Evolutionary conservation across 2,797 vertebrate species (phyloP).

Genomic region (Bovichtus variegatus): DNA sequence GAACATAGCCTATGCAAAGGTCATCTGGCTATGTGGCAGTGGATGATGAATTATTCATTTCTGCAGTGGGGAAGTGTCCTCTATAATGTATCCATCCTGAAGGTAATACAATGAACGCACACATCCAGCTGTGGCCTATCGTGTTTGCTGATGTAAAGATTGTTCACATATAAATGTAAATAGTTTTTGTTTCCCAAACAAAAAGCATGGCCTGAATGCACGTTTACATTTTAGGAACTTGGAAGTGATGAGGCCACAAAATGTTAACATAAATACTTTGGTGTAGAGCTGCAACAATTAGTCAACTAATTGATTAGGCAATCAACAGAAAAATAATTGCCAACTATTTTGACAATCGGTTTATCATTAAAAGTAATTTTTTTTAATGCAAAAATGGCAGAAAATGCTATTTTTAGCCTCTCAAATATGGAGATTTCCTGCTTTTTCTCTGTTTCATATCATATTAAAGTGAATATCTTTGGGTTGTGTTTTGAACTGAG

Average conservation of each 20-base stretch:
- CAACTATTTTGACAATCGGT: no score
- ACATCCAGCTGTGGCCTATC: background rate
- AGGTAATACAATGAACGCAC: background rate
- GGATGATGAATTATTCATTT: conserved; percentile 51
- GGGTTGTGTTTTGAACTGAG: no score
- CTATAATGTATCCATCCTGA: conserved; percentile 3
- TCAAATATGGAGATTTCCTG: no score
- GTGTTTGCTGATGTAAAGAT: background rate
- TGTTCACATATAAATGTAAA: background rate
- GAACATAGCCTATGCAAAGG: conserved; percentile 40
- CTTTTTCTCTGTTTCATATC: no score
- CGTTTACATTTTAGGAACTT: background rate
- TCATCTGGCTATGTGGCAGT: conserved; percentile 39
- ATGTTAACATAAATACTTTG: conserved; percentile 21
- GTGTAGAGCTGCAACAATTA: no score
- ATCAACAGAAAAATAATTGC: no score
- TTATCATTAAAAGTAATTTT: no score
- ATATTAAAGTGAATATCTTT: no score
- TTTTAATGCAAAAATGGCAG: no score
- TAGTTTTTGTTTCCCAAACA: background rate
- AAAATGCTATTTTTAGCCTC: no score
- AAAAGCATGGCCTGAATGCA: background rate
- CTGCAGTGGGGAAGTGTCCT: conserved; percentile 22
- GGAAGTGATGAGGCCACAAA: background rate
- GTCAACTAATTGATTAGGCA: no score